Conservation (phyloP, 2,888 invertebrate species). For the Phengaris alcon region DNA sequence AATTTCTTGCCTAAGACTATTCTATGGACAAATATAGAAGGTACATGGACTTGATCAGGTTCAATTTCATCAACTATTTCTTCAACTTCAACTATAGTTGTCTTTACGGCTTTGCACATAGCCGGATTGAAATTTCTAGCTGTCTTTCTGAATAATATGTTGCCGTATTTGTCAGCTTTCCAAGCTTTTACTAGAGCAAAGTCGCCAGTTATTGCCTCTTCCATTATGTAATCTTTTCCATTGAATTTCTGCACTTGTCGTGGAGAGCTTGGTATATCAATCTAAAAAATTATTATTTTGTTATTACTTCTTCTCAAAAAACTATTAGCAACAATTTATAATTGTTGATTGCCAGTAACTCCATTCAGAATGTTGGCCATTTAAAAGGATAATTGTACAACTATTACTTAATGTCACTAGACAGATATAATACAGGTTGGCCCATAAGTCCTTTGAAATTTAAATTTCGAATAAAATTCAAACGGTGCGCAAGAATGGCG, state of each 20-base stretch:
- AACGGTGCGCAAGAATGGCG: too few relatives aligned
- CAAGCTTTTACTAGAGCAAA: conserved; percentile 97
- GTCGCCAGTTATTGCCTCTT: conserved; percentile 97
- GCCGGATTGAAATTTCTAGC: conserved; percentile 97
- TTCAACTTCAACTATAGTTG: conserved; percentile 96
- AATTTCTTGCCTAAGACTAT: conserved; percentile 87
- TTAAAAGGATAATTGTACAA: too few relatives aligned
- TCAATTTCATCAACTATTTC: conserved; percentile 94
- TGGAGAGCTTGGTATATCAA: conserved; percentile 88
- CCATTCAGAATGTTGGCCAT: too few relatives aligned
- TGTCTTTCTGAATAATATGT: conserved; percentile 90
- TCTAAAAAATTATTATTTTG: conserved; percentile 49
- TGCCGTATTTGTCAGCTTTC: conserved; percentile 96
- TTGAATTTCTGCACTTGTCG: conserved; percentile 88
- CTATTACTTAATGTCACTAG: too few relatives aligned
- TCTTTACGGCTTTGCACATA: conserved; percentile 95
- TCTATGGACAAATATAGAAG: conserved; percentile 95
- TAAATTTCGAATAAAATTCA: too few relatives aligned
- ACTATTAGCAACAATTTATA: too few relatives aligned
- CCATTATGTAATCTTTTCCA: conserved; percentile 94
- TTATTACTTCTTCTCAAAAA: background rate
- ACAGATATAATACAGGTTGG: too few relatives aligned
- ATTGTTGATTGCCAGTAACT: too few relatives aligned
- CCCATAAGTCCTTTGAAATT: too few relatives aligned
- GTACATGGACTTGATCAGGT: conserved; percentile 92